Evolutionary conservation across 1,140 invertebrate species (phyloP).

Genomic region (Steinernema feltiae): DNA sequence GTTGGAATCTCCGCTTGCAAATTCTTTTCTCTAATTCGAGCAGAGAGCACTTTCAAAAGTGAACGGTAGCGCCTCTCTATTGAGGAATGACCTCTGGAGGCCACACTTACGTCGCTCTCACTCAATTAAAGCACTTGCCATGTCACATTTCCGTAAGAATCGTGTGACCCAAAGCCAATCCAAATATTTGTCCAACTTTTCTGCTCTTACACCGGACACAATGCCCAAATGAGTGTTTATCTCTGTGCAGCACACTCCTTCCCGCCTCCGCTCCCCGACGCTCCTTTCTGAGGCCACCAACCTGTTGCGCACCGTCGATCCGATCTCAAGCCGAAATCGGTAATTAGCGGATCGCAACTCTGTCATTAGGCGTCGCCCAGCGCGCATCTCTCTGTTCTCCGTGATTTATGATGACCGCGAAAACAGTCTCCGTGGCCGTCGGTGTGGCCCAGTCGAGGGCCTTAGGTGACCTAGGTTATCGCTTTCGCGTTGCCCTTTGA

Average conservation of each 20-base stretch:
- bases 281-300: no score
- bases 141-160: neutral
- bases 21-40: no score
- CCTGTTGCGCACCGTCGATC: neutral
- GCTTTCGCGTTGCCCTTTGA: neutral
- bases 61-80: no score
- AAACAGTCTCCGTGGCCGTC: no score
- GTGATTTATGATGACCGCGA: neutral
- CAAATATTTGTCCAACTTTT: constrained; percentile 11
- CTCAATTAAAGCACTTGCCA: constrained; percentile 8
- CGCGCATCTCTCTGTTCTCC: neutral
- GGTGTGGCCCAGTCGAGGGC: neutral
- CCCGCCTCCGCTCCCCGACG: neutral
- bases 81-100: neutral
- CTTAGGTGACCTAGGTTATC: constrained; percentile 5
- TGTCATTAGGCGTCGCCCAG: neutral
- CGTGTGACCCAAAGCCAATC: neutral
- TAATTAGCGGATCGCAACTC: constrained; percentile 8
- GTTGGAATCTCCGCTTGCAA: no score
- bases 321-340: neutral
- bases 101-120: neutral
- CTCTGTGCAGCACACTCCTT: neutral
- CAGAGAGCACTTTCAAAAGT: no score
- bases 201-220: neutral
- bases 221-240: constrained; percentile 9